These are phyloP conservation scores for Portunus trituberculatus DNA, from an alignment of 1,140 invertebrate genomes.

Conservation along the genomic window DNA sequence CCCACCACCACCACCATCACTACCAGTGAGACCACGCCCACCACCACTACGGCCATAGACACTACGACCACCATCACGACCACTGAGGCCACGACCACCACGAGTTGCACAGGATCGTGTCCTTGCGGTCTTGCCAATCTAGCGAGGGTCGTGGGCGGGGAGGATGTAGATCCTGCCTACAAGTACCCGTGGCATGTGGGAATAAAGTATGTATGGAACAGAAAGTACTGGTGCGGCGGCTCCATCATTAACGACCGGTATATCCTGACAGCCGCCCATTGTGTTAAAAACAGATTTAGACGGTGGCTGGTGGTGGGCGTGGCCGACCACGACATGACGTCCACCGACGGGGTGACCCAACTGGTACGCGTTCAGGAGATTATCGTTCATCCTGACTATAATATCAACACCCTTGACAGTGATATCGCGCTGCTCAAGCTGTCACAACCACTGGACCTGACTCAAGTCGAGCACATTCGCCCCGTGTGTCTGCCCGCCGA, in stretches of 20 bases:
- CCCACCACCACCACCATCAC: too few species aligned
- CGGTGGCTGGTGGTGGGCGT: background rate
- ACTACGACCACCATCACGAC: too few species aligned
- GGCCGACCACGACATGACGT: slow-evolving; percentile 4
- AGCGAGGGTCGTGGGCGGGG: background rate
- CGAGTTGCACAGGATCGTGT: too few species aligned
- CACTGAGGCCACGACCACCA: too few species aligned
- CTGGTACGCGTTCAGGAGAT: background rate
- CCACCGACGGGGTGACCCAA: background rate
- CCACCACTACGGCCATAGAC: too few species aligned
- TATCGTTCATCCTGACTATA: slow-evolving; percentile 22
- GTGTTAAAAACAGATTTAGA: background rate
- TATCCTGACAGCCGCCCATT: slow-evolving; percentile 56
- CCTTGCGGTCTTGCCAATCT: background rate
- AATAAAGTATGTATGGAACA: background rate
- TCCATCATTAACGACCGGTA: slow-evolving; percentile 37
- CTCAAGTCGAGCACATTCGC: background rate
- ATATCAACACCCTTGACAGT: slow-evolving; percentile 62
- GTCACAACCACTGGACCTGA: slow-evolving; percentile 32
- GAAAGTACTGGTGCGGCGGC: background rate
- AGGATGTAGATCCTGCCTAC: background rate
- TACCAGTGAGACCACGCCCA: too few species aligned
- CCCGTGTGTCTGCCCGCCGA: slow-evolving; percentile 72
- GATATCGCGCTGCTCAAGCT: slow-evolving; percentile 79
- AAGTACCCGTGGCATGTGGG: slow-evolving; percentile 42